phyloP scores from a whole-genome alignment of 2,888 invertebrate genomes.

The Catonia carolina region DNA sequence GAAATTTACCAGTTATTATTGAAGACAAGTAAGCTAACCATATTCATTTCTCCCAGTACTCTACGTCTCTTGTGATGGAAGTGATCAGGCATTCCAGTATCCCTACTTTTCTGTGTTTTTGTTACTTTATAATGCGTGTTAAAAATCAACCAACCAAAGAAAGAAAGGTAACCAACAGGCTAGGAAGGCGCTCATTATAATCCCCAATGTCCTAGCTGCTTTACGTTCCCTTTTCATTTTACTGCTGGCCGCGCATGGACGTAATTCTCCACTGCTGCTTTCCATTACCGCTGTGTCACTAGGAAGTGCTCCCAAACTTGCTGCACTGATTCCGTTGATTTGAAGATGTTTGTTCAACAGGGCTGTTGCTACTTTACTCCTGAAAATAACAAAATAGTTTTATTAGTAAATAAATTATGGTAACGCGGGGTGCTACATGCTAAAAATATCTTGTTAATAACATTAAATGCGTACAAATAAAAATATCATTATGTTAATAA shows the following conservation, averaged over 20 bases:
- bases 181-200: constrained; percentile 93
- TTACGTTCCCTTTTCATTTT: constrained; percentile 86
- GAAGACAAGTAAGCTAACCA: too few species aligned
- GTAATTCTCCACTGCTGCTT: constrained; percentile 43
- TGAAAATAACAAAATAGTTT: constrained; percentile 43
- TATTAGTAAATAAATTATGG: too few species aligned
- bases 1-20: too few species aligned
- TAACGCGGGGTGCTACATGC: too few species aligned
- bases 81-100: too few species aligned
- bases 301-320: constrained; percentile 28
- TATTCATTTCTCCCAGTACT: too few species aligned
- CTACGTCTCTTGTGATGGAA: too few species aligned
- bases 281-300: constrained; percentile 30
- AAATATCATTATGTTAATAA: too few species aligned
- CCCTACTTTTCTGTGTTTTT: too few species aligned
- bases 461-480: too few species aligned
- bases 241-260: constrained; percentile 65
- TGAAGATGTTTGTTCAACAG: constrained; percentile 82
- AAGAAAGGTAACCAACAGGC: constrained; percentile 96
- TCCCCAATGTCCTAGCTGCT: constrained; percentile 88
- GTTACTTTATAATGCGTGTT: too few species aligned
- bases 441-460: too few species aligned
- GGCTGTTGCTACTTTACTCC: constrained; percentile 82
- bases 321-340: constrained; percentile 79
- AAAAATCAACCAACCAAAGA: constrained; percentile 66